phyloP scores from a whole-genome alignment of 1,140 invertebrate species.

The Dreissena polymorpha region DNA sequence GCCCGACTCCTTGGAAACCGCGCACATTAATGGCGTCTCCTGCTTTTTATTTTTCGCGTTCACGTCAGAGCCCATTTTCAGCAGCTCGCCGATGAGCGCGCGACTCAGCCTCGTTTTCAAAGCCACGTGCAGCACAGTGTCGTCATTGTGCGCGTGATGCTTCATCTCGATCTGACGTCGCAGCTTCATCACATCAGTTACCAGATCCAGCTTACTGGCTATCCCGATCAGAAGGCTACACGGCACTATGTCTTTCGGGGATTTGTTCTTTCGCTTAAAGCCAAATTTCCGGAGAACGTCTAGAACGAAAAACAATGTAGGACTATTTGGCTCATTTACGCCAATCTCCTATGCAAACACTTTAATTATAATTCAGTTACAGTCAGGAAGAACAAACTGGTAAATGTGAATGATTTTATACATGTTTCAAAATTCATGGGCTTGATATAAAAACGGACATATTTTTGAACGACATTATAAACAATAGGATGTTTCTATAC shows the following conservation, averaged over 20 bases:
- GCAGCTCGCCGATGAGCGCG: slow-evolving; percentile 29
- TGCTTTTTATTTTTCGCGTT: slow-evolving; percentile 46
- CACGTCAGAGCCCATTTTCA: slow-evolving; percentile 44
- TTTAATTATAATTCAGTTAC: too few relatives aligned
- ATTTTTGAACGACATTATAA: too few relatives aligned
- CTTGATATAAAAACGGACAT: too few relatives aligned
- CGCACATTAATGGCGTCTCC: slow-evolving; percentile 45
- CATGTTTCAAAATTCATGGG: too few relatives aligned
- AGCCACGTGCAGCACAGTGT: slow-evolving; percentile 45
- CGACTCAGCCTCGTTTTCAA: slow-evolving; percentile 26
- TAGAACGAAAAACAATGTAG: slow-evolving; percentile 13
- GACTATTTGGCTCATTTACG: too few relatives aligned
- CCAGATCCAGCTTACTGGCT: slow-evolving; percentile 18
- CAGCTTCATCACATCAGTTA: slow-evolving; percentile 27
- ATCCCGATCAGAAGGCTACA: slow-evolving; percentile 41
- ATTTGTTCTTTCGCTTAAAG: slow-evolving; percentile 29
- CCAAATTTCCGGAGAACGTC: slow-evolving; percentile 32
- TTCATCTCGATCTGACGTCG: slow-evolving; percentile 37
- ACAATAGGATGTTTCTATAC: too few relatives aligned
- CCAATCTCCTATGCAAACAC: too few relatives aligned
- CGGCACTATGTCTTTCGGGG: slow-evolving; percentile 12
- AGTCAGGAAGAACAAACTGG: too few relatives aligned
- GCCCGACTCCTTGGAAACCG: slow-evolving; percentile 6
- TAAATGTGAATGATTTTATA: too few relatives aligned
- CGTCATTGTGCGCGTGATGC: slow-evolving; percentile 21